These are phyloP conservation scores for Pollimyrus isidori DNA, from an alignment of 2,113 vertebrate species.

Conservation along the genomic window DNA sequence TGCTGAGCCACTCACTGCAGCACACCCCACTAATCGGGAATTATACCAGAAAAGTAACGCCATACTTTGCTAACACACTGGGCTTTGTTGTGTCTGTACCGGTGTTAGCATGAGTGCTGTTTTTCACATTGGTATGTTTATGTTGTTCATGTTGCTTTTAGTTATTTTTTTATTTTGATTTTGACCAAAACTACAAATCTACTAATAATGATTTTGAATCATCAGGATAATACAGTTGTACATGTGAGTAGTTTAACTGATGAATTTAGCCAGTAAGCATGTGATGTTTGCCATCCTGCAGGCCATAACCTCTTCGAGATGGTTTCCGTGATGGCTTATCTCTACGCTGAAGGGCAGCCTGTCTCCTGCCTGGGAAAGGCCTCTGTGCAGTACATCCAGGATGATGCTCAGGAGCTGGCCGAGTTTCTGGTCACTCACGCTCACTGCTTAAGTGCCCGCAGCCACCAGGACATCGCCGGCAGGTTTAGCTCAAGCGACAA, in stretches of 20 bases:
- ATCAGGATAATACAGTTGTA: background rate
- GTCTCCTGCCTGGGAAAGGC: constrained; percentile 49
- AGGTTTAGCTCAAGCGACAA: constrained; percentile 52
- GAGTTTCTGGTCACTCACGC: constrained; percentile 54
- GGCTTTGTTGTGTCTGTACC: background rate
- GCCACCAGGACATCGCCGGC: constrained; percentile 60
- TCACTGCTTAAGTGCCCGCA: constrained; percentile 48
- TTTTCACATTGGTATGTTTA: background rate
- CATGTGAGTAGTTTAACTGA: background rate
- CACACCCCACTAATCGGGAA: background rate
- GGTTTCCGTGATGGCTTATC: constrained; percentile 61
- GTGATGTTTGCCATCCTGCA: constrained; percentile 34
- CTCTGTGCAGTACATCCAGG: constrained; percentile 59
- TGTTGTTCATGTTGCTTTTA: background rate
- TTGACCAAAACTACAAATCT: background rate
- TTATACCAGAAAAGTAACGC: constrained; percentile 9
- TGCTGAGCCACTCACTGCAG: background rate
- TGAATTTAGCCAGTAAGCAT: background rate
- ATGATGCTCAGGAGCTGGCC: constrained; percentile 65
- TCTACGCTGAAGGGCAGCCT: constrained; percentile 48
- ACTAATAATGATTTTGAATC: background rate
- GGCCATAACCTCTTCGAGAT: constrained; percentile 66
- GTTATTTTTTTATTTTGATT: background rate
- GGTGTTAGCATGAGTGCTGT: background rate
- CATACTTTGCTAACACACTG: background rate